phyloP scores from a whole-genome alignment of 2,888 invertebrate genomes.

The Maniola hyperantus region DNA sequence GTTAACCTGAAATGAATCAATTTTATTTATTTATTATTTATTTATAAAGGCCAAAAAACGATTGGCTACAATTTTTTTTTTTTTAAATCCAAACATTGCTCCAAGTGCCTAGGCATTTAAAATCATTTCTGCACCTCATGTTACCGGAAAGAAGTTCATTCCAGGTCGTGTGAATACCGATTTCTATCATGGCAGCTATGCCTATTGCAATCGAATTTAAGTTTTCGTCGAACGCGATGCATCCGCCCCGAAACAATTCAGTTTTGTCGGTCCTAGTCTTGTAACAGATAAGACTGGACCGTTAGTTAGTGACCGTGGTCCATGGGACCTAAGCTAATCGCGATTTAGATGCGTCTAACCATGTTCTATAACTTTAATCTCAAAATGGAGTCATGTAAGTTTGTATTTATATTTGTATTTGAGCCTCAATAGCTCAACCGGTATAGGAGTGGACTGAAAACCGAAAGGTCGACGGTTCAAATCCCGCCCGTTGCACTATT shows the following conservation, averaged over 20 bases:
- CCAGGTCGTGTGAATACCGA: conserved; percentile 10
- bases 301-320: conserved; percentile 17
- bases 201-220: not conserved
- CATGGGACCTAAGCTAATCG: conserved; percentile 18
- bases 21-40: too few relatives aligned
- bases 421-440: too few relatives aligned
- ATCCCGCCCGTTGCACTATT: too few relatives aligned
- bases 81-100: too few relatives aligned
- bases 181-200: not conserved
- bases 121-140: not conserved
- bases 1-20: too few relatives aligned
- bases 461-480: too few relatives aligned
- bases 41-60: too few relatives aligned
- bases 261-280: conserved; percentile 22
- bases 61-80: too few relatives aligned
- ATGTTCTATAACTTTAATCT: conserved; percentile 15
- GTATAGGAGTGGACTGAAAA: too few relatives aligned
- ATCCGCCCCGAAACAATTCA: conserved; percentile 14
- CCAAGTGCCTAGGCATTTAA: too few relatives aligned
- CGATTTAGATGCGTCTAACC: conserved; percentile 15
- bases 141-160: conserved; percentile 10
- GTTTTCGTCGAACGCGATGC: conserved; percentile 11
- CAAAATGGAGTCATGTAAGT: not conserved
- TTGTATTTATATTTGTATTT: too few relatives aligned
- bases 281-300: conserved; percentile 21